Evolutionary conservation across 2,888 invertebrate species (phyloP), one percentile per base, ranked within the genome.

Genomic region (Tipula lateralis): DNA sequence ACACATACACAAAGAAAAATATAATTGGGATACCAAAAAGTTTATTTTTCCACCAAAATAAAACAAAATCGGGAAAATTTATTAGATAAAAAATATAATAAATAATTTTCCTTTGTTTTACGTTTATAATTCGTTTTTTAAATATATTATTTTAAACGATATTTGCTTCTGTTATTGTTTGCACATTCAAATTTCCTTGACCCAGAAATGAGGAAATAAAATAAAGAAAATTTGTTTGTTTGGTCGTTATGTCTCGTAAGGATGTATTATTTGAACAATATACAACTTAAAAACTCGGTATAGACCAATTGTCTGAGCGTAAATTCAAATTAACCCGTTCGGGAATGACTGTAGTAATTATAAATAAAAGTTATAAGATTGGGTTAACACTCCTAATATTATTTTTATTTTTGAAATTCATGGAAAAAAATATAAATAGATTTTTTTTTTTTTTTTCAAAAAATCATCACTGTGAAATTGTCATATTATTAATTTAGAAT

Each of bases 11-110:
- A 66, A 19, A 66, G 3, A 66, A 24, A 24, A 66, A 66, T 24
- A 66, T 24, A 66, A 66, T 24, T 66, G 66, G 66, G 66, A 19
- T 24, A 66, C 19, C 66, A 66, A 66, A 66, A 66, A 24, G 2
- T 66, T 66, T 66, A 66, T 66, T 66, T 66, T 66, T 66, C 66
- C 66, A 66, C 66, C 24, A 24, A 66, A 66, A 66, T 24, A 66
- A 66, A 66, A 66, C 66, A 66, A 6, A 66, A 66, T 12, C 66
- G 66, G 19, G 66, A 66, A 66, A 66, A 66, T 66, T 66, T 66
- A 66, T 66, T 66, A 66, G 66, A 66, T 66, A 66, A 9, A 66
- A 66, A 66, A 24, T 19, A 24, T 24, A 66, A 66, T 66, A 66
- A 66, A 66, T 66, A 24, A 66, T 24, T 66, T 66, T 66, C 24